Conservation (phyloP, 2,797 vertebrate genomes). For the Typhlichthys subterraneus region DNA sequence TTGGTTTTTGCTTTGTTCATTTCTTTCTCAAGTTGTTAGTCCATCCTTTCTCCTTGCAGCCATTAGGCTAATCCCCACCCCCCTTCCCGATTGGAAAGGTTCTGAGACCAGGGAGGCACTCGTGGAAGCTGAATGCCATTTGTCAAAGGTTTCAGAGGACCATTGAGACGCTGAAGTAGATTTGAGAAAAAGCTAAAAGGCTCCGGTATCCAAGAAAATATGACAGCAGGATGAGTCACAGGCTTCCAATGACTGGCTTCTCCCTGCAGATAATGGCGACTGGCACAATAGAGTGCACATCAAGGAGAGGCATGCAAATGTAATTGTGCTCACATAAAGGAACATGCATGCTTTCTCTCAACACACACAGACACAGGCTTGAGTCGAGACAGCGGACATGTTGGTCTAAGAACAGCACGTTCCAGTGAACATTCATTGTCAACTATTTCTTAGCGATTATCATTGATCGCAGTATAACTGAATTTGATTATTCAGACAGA, state of each 20-base stretch:
- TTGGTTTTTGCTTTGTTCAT: neutral
- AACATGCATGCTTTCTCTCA: no score
- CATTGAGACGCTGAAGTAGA: slow-evolving; percentile 40
- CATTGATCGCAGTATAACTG: no score
- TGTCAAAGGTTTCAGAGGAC: slow-evolving; percentile 53
- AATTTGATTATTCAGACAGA: no score
- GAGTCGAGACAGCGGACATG: no score
- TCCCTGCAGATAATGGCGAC: slow-evolving; percentile 21
- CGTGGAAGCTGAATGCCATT: slow-evolving; percentile 53
- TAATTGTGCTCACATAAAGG: no score
- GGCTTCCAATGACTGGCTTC: slow-evolving; percentile 29
- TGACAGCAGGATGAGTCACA: slow-evolving; percentile 29
- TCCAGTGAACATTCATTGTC: no score
- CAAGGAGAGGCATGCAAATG: slow-evolving; percentile 22
- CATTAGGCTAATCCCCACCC: slow-evolving; percentile 49
- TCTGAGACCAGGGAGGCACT: slow-evolving; percentile 53
- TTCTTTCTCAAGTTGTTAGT: slow-evolving; percentile 2
- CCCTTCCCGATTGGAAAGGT: slow-evolving; percentile 42
- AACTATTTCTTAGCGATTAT: no score
- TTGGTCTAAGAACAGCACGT: no score
- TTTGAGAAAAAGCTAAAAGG: slow-evolving; percentile 42
- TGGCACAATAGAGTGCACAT: slow-evolving; percentile 19
- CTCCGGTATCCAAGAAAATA: slow-evolving; percentile 18
- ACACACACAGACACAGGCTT: no score
- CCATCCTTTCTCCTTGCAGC: slow-evolving; percentile 31